A percentile compares a stretch with the other conserved stretches of the same genome.
Conservation (phyloP, 2,797 vertebrate genomes). For the Leuciscus waleckii region DNA sequence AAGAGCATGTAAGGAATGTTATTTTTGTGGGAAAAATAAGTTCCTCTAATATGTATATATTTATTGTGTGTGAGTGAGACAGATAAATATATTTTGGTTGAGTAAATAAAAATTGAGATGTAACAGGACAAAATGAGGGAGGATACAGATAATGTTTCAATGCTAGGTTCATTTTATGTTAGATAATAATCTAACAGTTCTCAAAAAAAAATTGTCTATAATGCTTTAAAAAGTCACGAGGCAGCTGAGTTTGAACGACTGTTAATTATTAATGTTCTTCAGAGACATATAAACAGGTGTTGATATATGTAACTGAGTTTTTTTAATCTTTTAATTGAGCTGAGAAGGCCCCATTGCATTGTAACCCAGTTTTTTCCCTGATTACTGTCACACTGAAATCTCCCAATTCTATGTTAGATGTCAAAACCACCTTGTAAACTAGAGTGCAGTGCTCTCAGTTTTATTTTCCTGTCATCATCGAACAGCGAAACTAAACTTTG, state of each 20-base stretch:
- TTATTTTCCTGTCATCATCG: slow-evolving; percentile 65
- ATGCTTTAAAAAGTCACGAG: not conserved
- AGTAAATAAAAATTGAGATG: too few species aligned
- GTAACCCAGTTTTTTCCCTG: slow-evolving; percentile 32
- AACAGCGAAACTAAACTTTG: slow-evolving; percentile 57
- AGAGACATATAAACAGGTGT: not conserved
- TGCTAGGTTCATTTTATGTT: not conserved
- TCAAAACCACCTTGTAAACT: slow-evolving; percentile 48
- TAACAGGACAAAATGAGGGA: not conserved
- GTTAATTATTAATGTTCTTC: not conserved
- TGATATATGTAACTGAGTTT: not conserved
- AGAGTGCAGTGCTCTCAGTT: slow-evolving; percentile 57
- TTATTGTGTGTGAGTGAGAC: not conserved
- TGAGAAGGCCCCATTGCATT: not conserved
- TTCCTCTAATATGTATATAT: not conserved
- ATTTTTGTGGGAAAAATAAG: not conserved
- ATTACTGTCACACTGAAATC: slow-evolving; percentile 45
- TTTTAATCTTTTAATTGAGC: not conserved
- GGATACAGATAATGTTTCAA: not conserved
- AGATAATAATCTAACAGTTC: not conserved
- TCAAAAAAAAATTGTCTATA: not conserved
- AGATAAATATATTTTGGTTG: not conserved
- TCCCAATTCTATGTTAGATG: slow-evolving; percentile 40
- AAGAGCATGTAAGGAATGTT: not conserved
- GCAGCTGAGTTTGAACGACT: too few species aligned